These are phyloP conservation scores for Diploscapter pachys DNA, from an alignment of 1,140 invertebrate genomes.

Conservation along the genomic window DNA sequence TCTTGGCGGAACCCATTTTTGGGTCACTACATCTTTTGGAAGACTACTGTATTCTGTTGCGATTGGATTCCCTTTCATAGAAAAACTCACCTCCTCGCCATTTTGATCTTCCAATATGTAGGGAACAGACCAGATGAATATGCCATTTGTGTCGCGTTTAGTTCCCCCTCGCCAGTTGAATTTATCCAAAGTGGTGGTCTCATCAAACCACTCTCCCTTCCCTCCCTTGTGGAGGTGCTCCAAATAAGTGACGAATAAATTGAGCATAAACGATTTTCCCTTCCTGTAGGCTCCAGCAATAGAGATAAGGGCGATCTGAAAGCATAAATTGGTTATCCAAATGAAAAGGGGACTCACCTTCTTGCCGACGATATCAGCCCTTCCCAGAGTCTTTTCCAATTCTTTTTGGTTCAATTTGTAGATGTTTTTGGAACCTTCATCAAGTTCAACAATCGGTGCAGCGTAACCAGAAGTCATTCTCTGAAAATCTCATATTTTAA, in stretches of 20 bases:
- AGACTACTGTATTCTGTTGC: not conserved
- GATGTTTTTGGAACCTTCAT: no score
- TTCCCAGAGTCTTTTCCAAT: no score
- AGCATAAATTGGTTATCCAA: no score
- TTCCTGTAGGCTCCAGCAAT: conserved; percentile 10
- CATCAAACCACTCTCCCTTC: conserved; percentile 1
- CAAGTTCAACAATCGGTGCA: no score
- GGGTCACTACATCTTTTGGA: no score
- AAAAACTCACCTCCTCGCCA: conserved; percentile 4
- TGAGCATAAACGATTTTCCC: not conserved
- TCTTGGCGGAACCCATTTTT: no score
- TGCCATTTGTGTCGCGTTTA: conserved; percentile 1
- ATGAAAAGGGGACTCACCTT: no score
- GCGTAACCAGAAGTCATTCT: no score
- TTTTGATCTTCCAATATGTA: not conserved
- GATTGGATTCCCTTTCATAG: no score
- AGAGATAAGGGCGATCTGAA: conserved; percentile 6
- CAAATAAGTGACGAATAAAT: not conserved
- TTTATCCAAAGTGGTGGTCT: not conserved
- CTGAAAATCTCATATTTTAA: no score
- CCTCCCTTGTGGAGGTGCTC: not conserved
- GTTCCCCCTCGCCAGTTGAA: conserved; percentile 5
- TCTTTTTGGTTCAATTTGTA: no score
- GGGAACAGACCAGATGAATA: not conserved
- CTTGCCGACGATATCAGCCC: no score